phyloP scores from a whole-genome alignment of 1,140 invertebrate genomes.

The Bombus sylvicola region DNA sequence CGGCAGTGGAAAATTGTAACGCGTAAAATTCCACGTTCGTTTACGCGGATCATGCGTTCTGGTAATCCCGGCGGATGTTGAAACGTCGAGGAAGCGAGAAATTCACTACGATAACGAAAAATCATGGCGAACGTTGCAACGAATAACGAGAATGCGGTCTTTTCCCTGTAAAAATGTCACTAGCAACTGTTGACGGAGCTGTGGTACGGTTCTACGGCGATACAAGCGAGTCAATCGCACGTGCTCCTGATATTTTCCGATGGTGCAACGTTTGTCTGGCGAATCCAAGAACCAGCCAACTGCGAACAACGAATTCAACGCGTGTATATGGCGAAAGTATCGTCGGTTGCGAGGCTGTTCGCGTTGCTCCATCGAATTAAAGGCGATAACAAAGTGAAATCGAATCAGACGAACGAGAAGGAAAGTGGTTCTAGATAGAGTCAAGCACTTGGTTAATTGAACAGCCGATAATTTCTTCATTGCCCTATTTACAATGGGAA shows the following conservation, averaged over 20 bases:
- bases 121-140: no score
- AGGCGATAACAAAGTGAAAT: not conserved
- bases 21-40: not conserved
- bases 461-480: not conserved
- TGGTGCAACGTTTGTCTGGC: not conserved
- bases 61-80: not conserved
- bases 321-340: not conserved
- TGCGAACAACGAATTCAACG: not conserved
- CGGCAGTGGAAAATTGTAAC: not conserved
- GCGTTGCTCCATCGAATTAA: not conserved
- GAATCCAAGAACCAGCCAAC: not conserved
- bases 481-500: not conserved
- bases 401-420: not conserved
- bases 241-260: not conserved
- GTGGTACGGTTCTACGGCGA: not conserved
- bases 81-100: not conserved
- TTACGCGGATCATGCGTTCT: no score
- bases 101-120: not conserved
- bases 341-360: not conserved
- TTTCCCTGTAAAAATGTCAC: not conserved
- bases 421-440: not conserved
- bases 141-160: not conserved
- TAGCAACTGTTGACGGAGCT: slow-evolving; percentile 9
- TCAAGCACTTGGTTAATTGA: not conserved
- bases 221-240: slow-evolving; percentile 10